Base-by-base conservation (phyloP, 2,797 vertebrate species). In the Euphonia xanthogaster region DNA sequence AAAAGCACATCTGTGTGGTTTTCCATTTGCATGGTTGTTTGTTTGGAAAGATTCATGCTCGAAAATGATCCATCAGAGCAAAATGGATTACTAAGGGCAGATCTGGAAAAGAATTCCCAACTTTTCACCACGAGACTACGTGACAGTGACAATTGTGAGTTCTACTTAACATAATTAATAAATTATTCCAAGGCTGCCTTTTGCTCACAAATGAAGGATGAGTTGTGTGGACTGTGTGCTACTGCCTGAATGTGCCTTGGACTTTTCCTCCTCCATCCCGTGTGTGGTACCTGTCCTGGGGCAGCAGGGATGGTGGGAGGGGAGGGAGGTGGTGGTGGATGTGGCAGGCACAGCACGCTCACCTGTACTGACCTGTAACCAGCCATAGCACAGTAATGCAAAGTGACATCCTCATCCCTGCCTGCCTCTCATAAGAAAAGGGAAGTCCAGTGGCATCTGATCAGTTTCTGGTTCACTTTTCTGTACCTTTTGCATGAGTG, bases 211-310 rank as follows among this genome's bases (percentile, higher is more conserved):
- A 51, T 48, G 25, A 33, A 44, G 73, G 70, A 47, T n/a, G 31
- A 71, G 15, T 83, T 76, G 25, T 61, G 40, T 70, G 80, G 62
- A 27, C 63, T 72, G 50, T 57, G 45, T 91, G 71, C 22, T 65
- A 22, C 27, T 74, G 39, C 62, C 54, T 81, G 83, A 47, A 27
- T 11, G 47, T 70, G 50, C 54, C 70, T 58, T 77, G 62, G n/a
- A 28, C 54, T 47, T 72, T 50, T 42, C 17, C 22, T 45, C 11
- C 23, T 81, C 28, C 21, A 3, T 44, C n/a, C 35, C 18, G 10
- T 0, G 0, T 1, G 5, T 72, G n/a, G 35, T 23, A 5, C 27
- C 30, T 58, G 3, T 70, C 20, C 31, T 22, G 19, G 53, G 39
- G 42, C 45, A 35, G 25, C 3, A 4, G 45, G 31, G 47, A 1